Percentiles rank a stretch among this genome's conserved stretches.
Conservation (phyloP, 2,888 invertebrate genomes). For the Hyposoter dolosus region DNA sequence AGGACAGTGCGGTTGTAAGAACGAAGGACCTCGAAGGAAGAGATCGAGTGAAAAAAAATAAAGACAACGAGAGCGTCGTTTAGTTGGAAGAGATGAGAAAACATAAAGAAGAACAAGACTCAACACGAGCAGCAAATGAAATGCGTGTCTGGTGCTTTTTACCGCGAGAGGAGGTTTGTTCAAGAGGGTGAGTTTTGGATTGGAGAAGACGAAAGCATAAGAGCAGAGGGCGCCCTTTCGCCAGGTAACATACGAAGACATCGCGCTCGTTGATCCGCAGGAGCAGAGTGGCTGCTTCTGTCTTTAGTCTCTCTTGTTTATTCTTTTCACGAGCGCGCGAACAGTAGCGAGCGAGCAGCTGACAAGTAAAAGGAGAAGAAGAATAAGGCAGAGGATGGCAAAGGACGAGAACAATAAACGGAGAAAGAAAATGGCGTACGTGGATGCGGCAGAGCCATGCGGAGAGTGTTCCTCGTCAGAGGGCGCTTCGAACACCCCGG, state of each 20-base stretch:
- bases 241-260: conserved; percentile 69
- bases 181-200: conserved; percentile 57
- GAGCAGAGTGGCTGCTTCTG: conserved; percentile 31
- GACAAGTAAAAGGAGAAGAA: conserved; percentile 52
- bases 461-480: conserved; percentile 50
- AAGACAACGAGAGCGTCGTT: conserved; percentile 22
- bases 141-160: conserved; percentile 81
- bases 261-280: conserved; percentile 62
- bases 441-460: conserved; percentile 37
- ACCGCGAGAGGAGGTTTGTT: conserved; percentile 61
- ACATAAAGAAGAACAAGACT: conserved; percentile 78
- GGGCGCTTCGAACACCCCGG: conserved; percentile 71
- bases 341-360: conserved; percentile 63
- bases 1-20: background rate
- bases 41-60: conserved; percentile 1
- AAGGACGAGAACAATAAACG: conserved; percentile 58
- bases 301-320: conserved; percentile 14
- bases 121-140: conserved; percentile 81
- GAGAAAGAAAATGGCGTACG: conserved; percentile 65
- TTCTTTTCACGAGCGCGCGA: conserved; percentile 40
- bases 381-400: conserved; percentile 39
- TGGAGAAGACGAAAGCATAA: conserved; percentile 31
- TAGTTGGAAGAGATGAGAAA: conserved; percentile 67
- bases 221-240: conserved; percentile 31
- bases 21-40: conserved; percentile 39